Evolutionary conservation across 1,140 invertebrate species (phyloP).

Genomic region (Schlechtendalia chinensis): DNA sequence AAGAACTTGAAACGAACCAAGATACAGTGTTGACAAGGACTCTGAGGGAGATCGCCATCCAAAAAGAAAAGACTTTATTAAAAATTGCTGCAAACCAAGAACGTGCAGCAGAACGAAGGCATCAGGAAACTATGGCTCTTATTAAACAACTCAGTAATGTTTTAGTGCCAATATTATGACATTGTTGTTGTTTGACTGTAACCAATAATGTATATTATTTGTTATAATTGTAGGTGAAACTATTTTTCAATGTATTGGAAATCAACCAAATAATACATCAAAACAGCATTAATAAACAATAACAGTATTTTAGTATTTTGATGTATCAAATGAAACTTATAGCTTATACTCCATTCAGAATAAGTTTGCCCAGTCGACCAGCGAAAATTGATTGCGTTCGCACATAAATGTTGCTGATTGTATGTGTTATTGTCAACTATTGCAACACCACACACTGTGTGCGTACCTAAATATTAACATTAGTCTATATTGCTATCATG

Average conservation of each 20-base stretch:
- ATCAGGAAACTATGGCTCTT: slow-evolving; percentile 30
- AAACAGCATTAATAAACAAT: slow-evolving; percentile 27
- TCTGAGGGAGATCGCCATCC: slow-evolving; percentile 16
- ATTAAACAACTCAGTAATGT: slow-evolving; percentile 21
- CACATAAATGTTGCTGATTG: too few relatives aligned
- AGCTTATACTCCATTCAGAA: too few relatives aligned
- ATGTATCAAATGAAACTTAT: neutral
- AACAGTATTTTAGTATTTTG: neutral
- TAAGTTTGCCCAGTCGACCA: too few relatives aligned
- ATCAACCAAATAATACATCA: neutral
- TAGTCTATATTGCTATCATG: too few relatives aligned
- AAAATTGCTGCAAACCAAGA: slow-evolving; percentile 38
- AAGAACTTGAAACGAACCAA: slow-evolving; percentile 1
- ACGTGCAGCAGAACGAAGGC: slow-evolving; percentile 27
- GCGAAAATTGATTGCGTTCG: too few relatives aligned
- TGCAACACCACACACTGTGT: too few relatives aligned
- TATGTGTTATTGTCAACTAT: too few relatives aligned
- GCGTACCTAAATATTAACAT: too few relatives aligned
- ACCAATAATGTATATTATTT: neutral
- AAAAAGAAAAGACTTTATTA: slow-evolving; percentile 36
- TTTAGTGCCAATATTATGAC: neutral
- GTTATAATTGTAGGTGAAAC: slow-evolving; percentile 27
- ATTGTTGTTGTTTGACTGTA: neutral
- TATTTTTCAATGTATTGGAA: slow-evolving; percentile 25
- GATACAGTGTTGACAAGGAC: slow-evolving; percentile 19